Evolutionary conservation across 2,888 invertebrate genomes (phyloP).

Genomic region (Cephus pygmeus): DNA sequence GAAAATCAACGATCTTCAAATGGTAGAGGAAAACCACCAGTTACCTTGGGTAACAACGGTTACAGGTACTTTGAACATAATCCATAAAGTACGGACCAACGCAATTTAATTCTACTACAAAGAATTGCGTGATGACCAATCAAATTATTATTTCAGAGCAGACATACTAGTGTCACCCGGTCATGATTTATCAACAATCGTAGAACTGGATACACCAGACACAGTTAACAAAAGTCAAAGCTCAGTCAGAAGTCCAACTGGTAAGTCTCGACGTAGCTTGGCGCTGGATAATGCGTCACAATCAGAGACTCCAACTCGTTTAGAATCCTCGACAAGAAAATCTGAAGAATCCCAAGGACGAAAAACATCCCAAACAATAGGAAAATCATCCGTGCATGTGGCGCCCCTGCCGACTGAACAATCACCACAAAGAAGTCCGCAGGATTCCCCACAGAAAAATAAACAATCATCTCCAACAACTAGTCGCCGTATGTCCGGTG

Average conservation of each 20-base stretch:
- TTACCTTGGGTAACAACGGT: constrained; percentile 47
- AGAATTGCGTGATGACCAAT: background rate
- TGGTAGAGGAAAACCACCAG: constrained; percentile 48
- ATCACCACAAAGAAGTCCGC: constrained; percentile 12
- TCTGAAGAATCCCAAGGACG: constrained; percentile 11
- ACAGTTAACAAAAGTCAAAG: constrained; percentile 64
- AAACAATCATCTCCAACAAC: constrained; percentile 12
- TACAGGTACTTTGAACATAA: constrained; percentile 40
- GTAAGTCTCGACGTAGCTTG: constrained; percentile 19
- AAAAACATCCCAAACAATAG: constrained; percentile 15
- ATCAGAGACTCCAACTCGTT: background rate
- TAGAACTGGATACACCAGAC: constrained; percentile 76
- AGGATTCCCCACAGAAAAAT: constrained; percentile 19
- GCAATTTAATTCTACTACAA: background rate
- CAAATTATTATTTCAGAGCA: constrained; percentile 34
- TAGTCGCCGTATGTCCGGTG: background rate
- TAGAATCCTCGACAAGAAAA: constrained; percentile 15
- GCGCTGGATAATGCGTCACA: background rate
- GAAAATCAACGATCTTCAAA: background rate
- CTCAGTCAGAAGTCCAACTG: constrained; percentile 41
- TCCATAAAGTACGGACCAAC: constrained; percentile 4
- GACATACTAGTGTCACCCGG: constrained; percentile 44
- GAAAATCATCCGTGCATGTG: constrained; percentile 41
- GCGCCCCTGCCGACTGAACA: constrained; percentile 26
- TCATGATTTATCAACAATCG: constrained; percentile 76